Base-by-base conservation (phyloP, 2,797 vertebrate genomes). In the Sebastes flavidus region DNA sequence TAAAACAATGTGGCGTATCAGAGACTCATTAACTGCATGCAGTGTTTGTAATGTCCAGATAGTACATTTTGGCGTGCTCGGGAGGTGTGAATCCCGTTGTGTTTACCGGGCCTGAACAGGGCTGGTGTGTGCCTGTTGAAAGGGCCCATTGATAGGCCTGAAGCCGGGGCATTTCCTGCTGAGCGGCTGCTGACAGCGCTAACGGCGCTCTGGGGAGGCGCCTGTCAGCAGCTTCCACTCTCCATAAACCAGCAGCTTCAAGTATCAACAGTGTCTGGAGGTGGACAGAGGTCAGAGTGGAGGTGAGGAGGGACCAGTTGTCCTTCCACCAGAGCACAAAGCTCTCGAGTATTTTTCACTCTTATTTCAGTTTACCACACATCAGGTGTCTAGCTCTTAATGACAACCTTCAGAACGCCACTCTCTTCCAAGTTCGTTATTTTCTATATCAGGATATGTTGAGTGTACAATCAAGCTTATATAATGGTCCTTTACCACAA, bases 131-230 rank as follows among this genome's bases (percentile, higher is more conserved):
- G 71, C 18, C 80, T 82, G 81, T 14, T 95, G 75, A 94, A 95
- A 95, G 91, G 78, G 34, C 11, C 80, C 83, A 94, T 92, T 95
- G 93, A 93, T 85, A 88, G 93, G 92, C 89, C 92, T 80, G 79
- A 92, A 95, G 87, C 92, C 92, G 80, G 92, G 88, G 89, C 87
- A 78, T 94, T 94, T 95, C 94, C 94, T 94, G 91, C 88, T 84
- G 75, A 78, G 87, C 91, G 32, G 76, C 87, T 77, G 88, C 86
- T 94, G 93, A 95, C 93, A 94, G 90, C 58, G 16, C 49, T 90
- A 88, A 93, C 66, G 29, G 89, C 32, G 72, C 94, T 88, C 89
- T 49, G 84, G 91, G 89, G 94, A 90, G 30, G 62, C 61, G 25
- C 61, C 82, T 94, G 94, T 95, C 93, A 94, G 86, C 93, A 91